Conservation (phyloP, 2,113 vertebrate genomes). For the Pomatostomus ruficeps region DNA sequence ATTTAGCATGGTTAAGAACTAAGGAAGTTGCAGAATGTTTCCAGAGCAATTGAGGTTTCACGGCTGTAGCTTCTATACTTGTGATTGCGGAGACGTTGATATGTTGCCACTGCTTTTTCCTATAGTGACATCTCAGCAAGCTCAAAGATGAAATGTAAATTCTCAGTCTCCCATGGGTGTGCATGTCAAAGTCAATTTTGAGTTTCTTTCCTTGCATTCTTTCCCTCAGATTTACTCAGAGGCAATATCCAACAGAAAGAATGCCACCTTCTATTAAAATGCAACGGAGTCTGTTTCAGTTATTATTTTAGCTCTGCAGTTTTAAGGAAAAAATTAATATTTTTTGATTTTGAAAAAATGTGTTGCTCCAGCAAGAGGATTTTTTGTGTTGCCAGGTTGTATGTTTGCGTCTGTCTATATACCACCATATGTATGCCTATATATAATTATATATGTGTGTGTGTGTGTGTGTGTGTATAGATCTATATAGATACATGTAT, state of each 20-base stretch:
- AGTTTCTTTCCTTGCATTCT: constrained; percentile 33
- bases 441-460: neutral
- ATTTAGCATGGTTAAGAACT: neutral
- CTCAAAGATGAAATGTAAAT: constrained; percentile 45
- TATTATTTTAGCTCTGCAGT: neutral
- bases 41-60: neutral
- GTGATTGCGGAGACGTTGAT: neutral
- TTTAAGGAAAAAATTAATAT: neutral
- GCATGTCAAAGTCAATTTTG: constrained; percentile 60
- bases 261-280: constrained; percentile 25
- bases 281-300: neutral
- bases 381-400: neutral
- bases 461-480: neutral
- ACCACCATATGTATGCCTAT: neutral
- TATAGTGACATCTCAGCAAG: constrained; percentile 45
- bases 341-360: neutral
- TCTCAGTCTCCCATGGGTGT: neutral
- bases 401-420: neutral
- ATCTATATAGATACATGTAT: neutral
- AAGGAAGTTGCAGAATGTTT: constrained; percentile 9
- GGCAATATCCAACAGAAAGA: constrained; percentile 7
- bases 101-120: constrained; percentile 45
- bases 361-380: neutral
- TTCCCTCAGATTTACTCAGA: neutral
- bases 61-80: neutral